These are phyloP conservation scores for Pseudolaguvia tuberculata DNA, from an alignment of 2,113 vertebrate genomes.

Conservation along the genomic window DNA sequence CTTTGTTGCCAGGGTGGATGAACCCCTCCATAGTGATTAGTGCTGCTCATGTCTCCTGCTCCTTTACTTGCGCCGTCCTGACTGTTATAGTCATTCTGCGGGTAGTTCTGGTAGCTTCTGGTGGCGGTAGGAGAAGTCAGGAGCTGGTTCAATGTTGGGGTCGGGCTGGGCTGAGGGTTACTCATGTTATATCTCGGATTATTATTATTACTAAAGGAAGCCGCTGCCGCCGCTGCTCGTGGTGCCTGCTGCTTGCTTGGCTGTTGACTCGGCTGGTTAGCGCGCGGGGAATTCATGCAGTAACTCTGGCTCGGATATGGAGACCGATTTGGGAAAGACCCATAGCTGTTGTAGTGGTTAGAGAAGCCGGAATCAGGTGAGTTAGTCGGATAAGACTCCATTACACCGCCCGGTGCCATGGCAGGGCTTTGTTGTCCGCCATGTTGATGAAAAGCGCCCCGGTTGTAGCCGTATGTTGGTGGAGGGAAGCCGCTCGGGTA, in stretches of 20 bases:
- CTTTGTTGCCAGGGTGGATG: constrained; percentile 88
- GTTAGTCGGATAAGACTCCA: constrained; percentile 81
- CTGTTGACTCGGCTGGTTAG: constrained; percentile 77
- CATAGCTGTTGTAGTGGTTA: constrained; percentile 92
- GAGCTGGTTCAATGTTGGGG: constrained; percentile 94
- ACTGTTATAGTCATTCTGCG: constrained; percentile 81
- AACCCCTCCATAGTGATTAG: constrained; percentile 80
- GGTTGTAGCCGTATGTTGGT: constrained; percentile 89
- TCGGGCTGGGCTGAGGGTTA: constrained; percentile 83
- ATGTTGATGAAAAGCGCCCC: constrained; percentile 97
- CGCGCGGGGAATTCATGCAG: constrained; percentile 75
- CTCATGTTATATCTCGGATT: constrained; percentile 73
- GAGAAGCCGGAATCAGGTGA: constrained; percentile 88
- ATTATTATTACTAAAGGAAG: constrained; percentile 62
- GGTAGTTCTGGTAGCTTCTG: constrained; percentile 86
- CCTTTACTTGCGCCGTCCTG: constrained; percentile 83
- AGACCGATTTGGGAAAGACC: constrained; percentile 82
- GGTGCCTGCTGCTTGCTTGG: constrained; percentile 75
- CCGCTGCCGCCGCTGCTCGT: no score
- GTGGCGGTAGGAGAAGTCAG: constrained; percentile 89
- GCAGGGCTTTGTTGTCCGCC: constrained; percentile 99
- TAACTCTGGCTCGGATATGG: constrained; percentile 85
- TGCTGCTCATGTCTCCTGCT: constrained; percentile 71
- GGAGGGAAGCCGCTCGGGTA: constrained; percentile 82
- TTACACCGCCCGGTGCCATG: constrained; percentile 86